Evolutionary conservation across 2,888 invertebrate genomes (phyloP).

Genomic region (Autographa gamma): DNA sequence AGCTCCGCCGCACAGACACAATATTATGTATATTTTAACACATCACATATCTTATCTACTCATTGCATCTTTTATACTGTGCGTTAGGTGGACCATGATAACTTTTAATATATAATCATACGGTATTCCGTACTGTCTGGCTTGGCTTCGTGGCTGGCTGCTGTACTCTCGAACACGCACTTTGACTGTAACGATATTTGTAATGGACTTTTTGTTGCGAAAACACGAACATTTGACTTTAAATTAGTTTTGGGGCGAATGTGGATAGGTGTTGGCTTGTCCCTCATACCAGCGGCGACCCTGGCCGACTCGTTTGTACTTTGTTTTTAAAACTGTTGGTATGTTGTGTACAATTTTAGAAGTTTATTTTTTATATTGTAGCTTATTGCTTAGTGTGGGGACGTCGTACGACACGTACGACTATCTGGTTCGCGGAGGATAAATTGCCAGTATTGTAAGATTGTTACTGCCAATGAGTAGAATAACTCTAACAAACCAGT

Average conservation of each 20-base stretch:
- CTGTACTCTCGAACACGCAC: conserved; percentile 25
- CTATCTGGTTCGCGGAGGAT: conserved; percentile 49
- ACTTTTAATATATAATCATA: conserved; percentile 57
- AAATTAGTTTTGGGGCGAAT: conserved; percentile 32
- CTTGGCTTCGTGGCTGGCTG: conserved; percentile 46
- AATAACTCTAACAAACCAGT: conserved; percentile 74
- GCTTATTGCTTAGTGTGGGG: conserved; percentile 62
- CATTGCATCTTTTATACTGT: conserved; percentile 83
- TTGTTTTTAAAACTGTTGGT: conserved; percentile 70
- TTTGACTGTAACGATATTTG: conserved; percentile 41
- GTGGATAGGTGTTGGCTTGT: conserved; percentile 9
- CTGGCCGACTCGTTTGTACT: conserved; percentile 55
- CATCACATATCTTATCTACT: conserved; percentile 86
- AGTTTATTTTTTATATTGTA: conserved; percentile 81
- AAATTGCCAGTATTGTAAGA: conserved; percentile 76
- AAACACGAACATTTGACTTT: conserved; percentile 38
- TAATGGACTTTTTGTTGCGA: conserved; percentile 54
- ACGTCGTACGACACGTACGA: conserved; percentile 39
- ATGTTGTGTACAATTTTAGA: conserved; percentile 78
- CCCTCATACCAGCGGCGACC: conserved; percentile 8
- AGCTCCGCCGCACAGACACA: conserved; percentile 60
- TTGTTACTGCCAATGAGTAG: conserved; percentile 81
- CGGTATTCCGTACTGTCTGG: conserved; percentile 51
- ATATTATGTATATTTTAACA: conserved; percentile 75
- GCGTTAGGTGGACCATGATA: conserved; percentile 83